Evolutionary conservation across 2,113 vertebrate species (phyloP), one percentile per base, ranked within the genome.

Genomic region (Amblyornis subalaris): DNA sequence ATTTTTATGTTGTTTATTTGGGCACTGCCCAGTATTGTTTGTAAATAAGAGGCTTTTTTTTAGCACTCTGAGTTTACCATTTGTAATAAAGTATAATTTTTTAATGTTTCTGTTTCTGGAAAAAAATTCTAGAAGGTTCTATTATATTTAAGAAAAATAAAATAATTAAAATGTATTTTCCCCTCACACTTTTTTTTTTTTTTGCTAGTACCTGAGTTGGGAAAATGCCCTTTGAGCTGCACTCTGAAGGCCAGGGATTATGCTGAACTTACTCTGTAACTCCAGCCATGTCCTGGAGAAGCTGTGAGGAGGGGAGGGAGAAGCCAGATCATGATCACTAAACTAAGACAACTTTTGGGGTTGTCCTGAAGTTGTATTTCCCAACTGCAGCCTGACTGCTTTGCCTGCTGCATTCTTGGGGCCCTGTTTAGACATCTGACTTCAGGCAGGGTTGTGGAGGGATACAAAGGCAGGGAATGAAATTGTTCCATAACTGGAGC

Each of bases 41-140:
- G 99, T 99, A 99, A 98, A 99, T 99, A 99, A 98, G 98, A 99
- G 98, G 98, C 85, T 96, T 96, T 96, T 94, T 98, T 98, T 98
- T 98, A 99, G 98, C 98, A 98, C 98, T 99, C 97, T 99, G 98
- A 98, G 98, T 99, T 99, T 99, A 99, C 98, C 98, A 98, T 99
- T 99, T 99, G 99, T 99, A 99, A 99, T 98, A 99, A 98, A 99
- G 96, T 98, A 98, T 98, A 98, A 98, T 97, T 98, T 99, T 99
- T 99, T 98, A 98, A 98, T 98, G 98, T 99, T 99, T 96, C 97
- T 98, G 98, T 98, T 99, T 98, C 98, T 99, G 97, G 97, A 96
- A 97, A 98, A 98, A 98, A 98, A 97, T 97, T 98, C 98, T 98
- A 98, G 98, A 97, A 97, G 98, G 98, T 97, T 98, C 95, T 92